Evolutionary conservation across 2,888 invertebrate species (phyloP).

Genomic region (Leucania comma): DNA sequence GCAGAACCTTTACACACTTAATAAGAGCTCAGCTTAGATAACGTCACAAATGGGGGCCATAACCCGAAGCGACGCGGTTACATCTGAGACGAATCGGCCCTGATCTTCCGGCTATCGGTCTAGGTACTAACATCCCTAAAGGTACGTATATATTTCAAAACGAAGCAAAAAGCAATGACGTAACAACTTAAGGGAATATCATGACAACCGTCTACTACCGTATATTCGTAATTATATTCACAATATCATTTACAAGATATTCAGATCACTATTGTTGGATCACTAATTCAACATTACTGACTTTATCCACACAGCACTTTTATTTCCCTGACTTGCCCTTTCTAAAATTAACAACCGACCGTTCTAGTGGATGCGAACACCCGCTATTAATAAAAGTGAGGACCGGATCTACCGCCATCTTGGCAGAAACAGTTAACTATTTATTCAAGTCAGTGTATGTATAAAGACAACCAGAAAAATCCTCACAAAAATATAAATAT

Average conservation of each 20-base stretch:
- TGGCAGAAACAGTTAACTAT: too few species aligned
- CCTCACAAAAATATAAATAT: too few species aligned
- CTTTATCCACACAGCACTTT: too few species aligned
- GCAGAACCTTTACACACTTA: conserved; percentile 1
- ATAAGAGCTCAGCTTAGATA: conserved; percentile 10
- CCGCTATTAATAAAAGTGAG: too few species aligned
- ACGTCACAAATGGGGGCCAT: conserved; percentile 15
- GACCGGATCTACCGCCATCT: too few species aligned
- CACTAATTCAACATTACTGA: too few species aligned
- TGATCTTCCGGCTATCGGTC: conserved; percentile 32
- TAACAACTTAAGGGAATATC: conserved; percentile 13
- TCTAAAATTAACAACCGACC: too few species aligned
- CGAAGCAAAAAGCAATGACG: conserved; percentile 21
- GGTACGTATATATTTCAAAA: conserved; percentile 18
- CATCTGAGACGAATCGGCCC: conserved; percentile 28
- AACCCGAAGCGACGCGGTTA: conserved; percentile 14
- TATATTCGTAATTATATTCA: background rate
- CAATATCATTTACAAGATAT: background rate
- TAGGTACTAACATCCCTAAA: background rate
- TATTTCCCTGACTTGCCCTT: too few species aligned
- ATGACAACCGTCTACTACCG: background rate
- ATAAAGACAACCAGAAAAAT: too few species aligned
- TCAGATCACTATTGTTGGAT: too few species aligned
- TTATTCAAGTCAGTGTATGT: too few species aligned
- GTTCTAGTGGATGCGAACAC: too few species aligned